These are phyloP conservation scores for Seriola aureovittata DNA, from an alignment of 2,113 vertebrate species.

Conservation along the genomic window DNA sequence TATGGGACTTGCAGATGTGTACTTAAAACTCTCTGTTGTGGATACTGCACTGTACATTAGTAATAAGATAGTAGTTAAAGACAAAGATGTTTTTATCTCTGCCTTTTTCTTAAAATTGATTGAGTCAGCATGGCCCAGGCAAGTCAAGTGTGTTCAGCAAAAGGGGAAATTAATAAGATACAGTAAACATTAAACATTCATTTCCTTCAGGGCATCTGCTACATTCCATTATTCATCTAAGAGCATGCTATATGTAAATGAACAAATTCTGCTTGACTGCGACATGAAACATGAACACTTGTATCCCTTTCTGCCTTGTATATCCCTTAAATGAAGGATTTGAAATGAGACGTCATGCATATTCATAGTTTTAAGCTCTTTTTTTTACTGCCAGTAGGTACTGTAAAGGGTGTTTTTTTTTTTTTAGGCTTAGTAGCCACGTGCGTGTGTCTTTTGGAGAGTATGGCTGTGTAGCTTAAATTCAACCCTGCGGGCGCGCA, in stretches of 20 bases:
- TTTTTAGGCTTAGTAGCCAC: neutral
- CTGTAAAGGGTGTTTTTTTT: neutral
- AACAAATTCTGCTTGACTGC: conserved; percentile 65
- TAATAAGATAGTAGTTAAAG: conserved; percentile 5
- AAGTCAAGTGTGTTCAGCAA: conserved; percentile 59
- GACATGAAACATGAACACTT: conserved; percentile 63
- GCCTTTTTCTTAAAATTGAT: conserved; percentile 20
- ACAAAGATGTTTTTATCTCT: conserved; percentile 16
- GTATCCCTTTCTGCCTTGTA: conserved; percentile 36
- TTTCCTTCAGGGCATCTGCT: conserved; percentile 68
- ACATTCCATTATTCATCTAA: conserved; percentile 75
- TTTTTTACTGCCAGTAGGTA: conserved; percentile 5
- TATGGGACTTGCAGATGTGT: neutral
- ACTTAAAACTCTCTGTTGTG: neutral
- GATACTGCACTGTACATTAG: neutral
- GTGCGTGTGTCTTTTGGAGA: neutral
- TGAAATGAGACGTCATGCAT: conserved; percentile 42
- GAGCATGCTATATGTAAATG: conserved; percentile 67
- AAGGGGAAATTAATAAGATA: conserved; percentile 69
- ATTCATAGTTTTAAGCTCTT: conserved; percentile 40
- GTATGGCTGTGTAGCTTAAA: neutral
- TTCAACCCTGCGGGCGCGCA: too few species aligned
- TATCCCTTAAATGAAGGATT: conserved; percentile 38
- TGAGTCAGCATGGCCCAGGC: conserved; percentile 35
- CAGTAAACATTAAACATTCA: conserved; percentile 77